Evolutionary conservation across 2,888 invertebrate genomes (phyloP), one percentile per base, ranked within the genome.

Genomic region (Seira musarum): DNA sequence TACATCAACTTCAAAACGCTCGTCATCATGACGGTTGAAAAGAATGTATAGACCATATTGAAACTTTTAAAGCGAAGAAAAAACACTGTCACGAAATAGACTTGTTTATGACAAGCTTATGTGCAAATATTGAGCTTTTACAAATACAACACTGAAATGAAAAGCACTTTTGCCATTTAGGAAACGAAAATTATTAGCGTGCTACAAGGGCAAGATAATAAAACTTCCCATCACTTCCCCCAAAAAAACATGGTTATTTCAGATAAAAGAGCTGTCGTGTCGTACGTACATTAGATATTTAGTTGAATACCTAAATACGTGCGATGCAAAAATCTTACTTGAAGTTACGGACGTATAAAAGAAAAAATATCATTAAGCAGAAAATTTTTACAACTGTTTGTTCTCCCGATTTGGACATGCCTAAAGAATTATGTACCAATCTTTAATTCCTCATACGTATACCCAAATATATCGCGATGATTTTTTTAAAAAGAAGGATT

Each of bases 161-260:
- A 49, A 49, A 78, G 61, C 61, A 49, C 49, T 49, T 49, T 17
- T 68, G 61, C 73, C 80, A 74, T 80, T 80, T 80, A 35, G 80
- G 73, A 80, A 69, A 80, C 73, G 57, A n/a, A 73, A 74, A 70
- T 74, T 80, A 73, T 69, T 68, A 24, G 69, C 69, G 69, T 68
- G 49, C 15, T 69, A 80, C 80, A 80, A 80, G 80, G 80, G 69
- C 80, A 80, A 74, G 73, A 68, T 65, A 57, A 74, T 80, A 80
- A 79, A 79, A 71, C 71, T 79, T 72, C 65, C 69, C 80, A 73
- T 70, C 73, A 69, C 66, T 65, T 74, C 35, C 69, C n/a, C 49
- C 57, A 74, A 79, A 72, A 79, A 19, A 70, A 66, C 69, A 69
- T 46, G 17, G 76, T 75, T 22, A 30, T 60, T 57, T 17, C 40